Evolutionary conservation across 1,140 invertebrate genomes (phyloP), one percentile per base, ranked within the genome.

Genomic region (Macrobrachium nipponense): DNA sequence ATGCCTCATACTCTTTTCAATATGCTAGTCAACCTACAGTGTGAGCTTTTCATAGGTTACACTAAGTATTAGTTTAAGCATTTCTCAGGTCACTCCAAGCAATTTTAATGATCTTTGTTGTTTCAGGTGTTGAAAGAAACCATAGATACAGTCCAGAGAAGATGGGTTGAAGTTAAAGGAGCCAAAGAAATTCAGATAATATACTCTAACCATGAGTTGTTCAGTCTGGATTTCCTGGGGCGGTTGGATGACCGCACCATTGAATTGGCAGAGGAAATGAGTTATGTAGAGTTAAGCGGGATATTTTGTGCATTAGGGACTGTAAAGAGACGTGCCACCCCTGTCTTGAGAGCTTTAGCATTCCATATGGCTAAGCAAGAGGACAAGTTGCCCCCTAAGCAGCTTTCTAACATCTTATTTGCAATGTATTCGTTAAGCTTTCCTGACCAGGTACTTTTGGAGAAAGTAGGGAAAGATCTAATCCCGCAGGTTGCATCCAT

Each of bases 281-380:
- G 1, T n/a, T 86, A 80, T 43, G 58, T 18, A 12, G 77, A 86
- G 36, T 78, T 80, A 44, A 61, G 64, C 58, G 73, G 70, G 36
- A 60, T 86, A 23, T 79, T 86, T 11, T 86, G 84, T 44, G 78
- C 59, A 4, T 43, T 86, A 43, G 84, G 77, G 36, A 61, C 59
- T 14, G 70, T 75, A 27, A 72, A 73, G 66, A 77, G 84, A 18
- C 62, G 84, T 36, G 84, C 78, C 14, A 80, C 84, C 11, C 84
- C 84, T 10, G 84, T 86, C 36, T 51, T 86, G 60, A 51, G 84
- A 43, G 58, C 66, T 15, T 27, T 86, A 59, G 68, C 84, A 23
- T 86, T 86, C 77, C 84, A 86, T 51, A 86, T 86, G 66, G 84
- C 84, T 11, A 79, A 73, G 51, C 84, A 86, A 59, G 60, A 23